A percentile compares a stretch with the other conserved stretches of the same genome.
These are phyloP conservation scores for Forbesichthys agassizii DNA, from an alignment of 2,113 vertebrate genomes.

Conservation along the genomic window DNA sequence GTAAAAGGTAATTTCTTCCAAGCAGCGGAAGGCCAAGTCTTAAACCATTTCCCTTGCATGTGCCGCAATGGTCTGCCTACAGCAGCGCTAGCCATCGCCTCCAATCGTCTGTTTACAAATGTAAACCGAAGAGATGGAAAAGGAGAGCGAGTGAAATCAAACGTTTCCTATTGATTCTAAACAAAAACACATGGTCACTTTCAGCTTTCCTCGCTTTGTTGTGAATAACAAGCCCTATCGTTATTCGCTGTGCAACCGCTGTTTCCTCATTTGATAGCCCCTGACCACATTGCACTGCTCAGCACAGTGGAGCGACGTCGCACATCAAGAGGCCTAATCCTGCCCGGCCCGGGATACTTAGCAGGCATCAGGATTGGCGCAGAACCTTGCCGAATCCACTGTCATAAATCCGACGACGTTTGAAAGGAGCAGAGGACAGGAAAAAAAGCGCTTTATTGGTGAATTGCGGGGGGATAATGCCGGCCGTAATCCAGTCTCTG, in stretches of 20 bases:
- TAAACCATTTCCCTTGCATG: conserved; percentile 21
- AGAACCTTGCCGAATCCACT: conserved; percentile 66
- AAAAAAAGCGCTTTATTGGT: conserved; percentile 72
- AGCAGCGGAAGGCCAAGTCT: conserved; percentile 23
- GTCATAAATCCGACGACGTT: conserved; percentile 70
- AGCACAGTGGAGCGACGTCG: conserved; percentile 39
- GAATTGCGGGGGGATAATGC: conserved; percentile 60
- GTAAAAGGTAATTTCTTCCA: conserved; percentile 48
- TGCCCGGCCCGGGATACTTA: conserved; percentile 49
- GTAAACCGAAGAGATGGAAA: conserved; percentile 41
- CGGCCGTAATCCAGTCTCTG: conserved; percentile 76
- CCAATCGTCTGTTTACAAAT: conserved; percentile 41
- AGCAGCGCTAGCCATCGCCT: conserved; percentile 38
- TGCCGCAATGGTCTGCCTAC: conserved; percentile 40
- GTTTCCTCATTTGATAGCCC: conserved; percentile 53
- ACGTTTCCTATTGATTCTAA: conserved; percentile 47
- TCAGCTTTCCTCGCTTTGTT: neutral
- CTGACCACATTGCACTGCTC: conserved; percentile 57
- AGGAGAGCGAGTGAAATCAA: conserved; percentile 46
- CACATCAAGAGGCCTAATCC: conserved; percentile 72
- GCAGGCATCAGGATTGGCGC: conserved; percentile 67
- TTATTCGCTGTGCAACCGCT: conserved; percentile 42
- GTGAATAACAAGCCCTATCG: conserved; percentile 56
- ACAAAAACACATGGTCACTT: conserved; percentile 34
- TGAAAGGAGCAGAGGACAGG: conserved; percentile 65